Conservation (phyloP, 2,888 invertebrate genomes). For the Rhingia campestris region DNA sequence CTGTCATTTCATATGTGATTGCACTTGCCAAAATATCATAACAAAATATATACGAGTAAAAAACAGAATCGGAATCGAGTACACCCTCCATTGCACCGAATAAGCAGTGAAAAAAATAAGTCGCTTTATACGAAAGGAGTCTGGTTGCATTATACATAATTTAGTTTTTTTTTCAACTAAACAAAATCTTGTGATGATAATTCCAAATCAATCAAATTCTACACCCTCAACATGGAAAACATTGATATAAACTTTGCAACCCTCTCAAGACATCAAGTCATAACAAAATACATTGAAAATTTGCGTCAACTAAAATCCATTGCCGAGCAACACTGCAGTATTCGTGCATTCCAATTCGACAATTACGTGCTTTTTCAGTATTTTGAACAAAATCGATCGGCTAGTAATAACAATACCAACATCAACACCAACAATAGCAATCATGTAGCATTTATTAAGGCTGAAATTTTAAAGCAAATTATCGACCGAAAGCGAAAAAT, state of each 20-base stretch:
- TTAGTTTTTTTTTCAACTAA: background rate
- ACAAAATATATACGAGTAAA: conserved; percentile 16
- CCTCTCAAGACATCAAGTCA: conserved; percentile 81
- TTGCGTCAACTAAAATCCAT: conserved; percentile 85
- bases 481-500: conserved; percentile 81
- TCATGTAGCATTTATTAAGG: conserved; percentile 80
- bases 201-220: background rate
- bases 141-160: background rate
- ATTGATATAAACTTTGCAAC: conserved; percentile 73
- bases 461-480: conserved; percentile 82
- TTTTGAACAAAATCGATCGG: conserved; percentile 81
- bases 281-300: conserved; percentile 84
- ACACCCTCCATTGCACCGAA: background rate
- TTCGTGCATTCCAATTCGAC: conserved; percentile 86
- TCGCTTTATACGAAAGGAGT: background rate
- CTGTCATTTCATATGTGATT: no score
- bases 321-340: conserved; percentile 84
- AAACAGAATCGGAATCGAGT: background rate
- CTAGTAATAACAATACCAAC: conserved; percentile 47
- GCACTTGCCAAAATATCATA: conserved; percentile 27
- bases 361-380: conserved; percentile 85
- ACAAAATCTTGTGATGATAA: conserved; percentile 34
- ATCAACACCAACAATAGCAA: conserved; percentile 45
- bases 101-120: background rate
- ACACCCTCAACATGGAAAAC: conserved; percentile 69